Evolutionary conservation across 2,113 vertebrate species (phyloP).

Genomic region (Calypte anna): DNA sequence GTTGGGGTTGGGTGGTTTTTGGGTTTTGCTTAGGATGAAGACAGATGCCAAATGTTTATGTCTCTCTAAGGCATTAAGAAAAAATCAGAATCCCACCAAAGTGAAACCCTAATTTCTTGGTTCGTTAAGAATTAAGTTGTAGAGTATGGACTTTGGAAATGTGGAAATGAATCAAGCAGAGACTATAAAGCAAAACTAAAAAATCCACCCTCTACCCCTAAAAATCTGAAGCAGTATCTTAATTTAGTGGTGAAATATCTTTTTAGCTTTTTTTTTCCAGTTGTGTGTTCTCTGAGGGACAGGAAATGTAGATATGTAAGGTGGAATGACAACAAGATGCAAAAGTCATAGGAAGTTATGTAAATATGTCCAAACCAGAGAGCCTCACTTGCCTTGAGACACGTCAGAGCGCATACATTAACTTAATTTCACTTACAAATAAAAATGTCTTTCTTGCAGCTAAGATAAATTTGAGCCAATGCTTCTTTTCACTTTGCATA

Average conservation of each 20-base stretch:
- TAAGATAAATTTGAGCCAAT: neutral
- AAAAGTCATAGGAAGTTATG: neutral
- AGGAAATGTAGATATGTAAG: neutral
- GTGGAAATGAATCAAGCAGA: neutral
- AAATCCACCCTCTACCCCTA: neutral
- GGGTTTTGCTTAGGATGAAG: neutral
- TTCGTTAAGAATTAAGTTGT: neutral
- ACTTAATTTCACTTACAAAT: conserved; percentile 38
- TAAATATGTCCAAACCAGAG: conserved; percentile 12
- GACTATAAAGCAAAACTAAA: neutral
- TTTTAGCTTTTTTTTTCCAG: neutral
- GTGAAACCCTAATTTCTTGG: neutral
- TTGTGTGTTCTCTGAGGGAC: neutral
- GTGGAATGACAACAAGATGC: neutral
- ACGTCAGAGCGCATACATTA: neutral
- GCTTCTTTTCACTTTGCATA: neutral
- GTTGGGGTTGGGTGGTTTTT: neutral
- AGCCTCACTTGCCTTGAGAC: neutral
- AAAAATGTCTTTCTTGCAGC: conserved; percentile 11
- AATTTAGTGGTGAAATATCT: neutral
- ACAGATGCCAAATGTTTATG: neutral
- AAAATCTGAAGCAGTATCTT: neutral
- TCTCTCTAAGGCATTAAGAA: neutral
- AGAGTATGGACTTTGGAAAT: neutral
- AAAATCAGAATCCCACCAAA: neutral